These are phyloP conservation scores for Bradypodion ventrale DNA, from an alignment of 2,797 vertebrate genomes.

Conservation along the genomic window DNA sequence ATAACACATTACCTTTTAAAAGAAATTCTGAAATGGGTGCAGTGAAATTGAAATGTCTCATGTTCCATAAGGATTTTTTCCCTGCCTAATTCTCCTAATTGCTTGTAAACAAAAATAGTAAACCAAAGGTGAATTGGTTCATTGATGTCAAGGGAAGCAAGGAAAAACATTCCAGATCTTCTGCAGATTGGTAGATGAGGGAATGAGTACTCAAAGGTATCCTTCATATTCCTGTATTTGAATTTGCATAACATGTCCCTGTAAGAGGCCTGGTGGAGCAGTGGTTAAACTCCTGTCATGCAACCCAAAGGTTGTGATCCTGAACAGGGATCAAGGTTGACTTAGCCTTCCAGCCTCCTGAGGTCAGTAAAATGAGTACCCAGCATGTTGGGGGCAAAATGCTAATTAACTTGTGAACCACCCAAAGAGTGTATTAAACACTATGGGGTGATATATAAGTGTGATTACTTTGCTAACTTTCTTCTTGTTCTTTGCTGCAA, in stretches of 20 bases:
- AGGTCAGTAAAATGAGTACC: too few relatives aligned
- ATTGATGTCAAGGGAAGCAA: not conserved
- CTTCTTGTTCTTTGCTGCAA: not conserved
- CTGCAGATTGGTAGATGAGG: not conserved
- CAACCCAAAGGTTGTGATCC: too few relatives aligned
- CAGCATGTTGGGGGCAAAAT: too few relatives aligned
- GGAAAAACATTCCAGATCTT: not conserved
- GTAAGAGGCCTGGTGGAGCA: too few relatives aligned
- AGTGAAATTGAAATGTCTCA: slow-evolving; percentile 1
- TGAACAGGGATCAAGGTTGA: too few relatives aligned
- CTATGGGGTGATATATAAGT: too few relatives aligned
- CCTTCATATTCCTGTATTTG: not conserved
- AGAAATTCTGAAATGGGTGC: not conserved
- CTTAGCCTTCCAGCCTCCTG: too few relatives aligned
- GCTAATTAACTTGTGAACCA: too few relatives aligned
- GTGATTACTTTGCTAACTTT: too few relatives aligned
- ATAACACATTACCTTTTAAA: slow-evolving; percentile 21
- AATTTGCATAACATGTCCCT: not conserved
- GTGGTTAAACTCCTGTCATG: too few relatives aligned
- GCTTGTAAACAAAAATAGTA: slow-evolving; percentile 21
- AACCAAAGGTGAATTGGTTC: not conserved
- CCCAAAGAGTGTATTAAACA: too few relatives aligned
- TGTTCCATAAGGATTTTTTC: not conserved
- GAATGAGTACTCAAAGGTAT: not conserved
- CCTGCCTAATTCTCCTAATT: not conserved